A percentile compares a stretch with the other conserved stretches of the same genome.
Conservation (phyloP, 2,888 invertebrate species). For the Argynnis bischoffii region DNA sequence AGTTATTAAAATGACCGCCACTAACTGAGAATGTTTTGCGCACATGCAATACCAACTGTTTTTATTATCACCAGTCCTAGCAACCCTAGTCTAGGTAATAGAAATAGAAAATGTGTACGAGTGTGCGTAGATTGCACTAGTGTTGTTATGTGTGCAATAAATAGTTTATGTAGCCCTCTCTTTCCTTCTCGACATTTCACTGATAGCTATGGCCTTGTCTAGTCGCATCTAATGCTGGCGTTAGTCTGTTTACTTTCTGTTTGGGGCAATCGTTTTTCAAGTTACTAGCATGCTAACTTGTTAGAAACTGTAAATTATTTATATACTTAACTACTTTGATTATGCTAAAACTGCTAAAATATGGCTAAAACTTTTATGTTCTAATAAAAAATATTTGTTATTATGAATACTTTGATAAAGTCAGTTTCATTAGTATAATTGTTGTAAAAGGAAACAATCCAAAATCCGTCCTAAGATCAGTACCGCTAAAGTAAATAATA, state of each 20-base stretch:
- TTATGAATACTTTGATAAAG: no score
- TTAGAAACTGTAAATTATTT: slow-evolving; percentile 9
- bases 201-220: slow-evolving; percentile 82
- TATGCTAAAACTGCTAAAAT: not conserved
- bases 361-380: no score
- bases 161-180: slow-evolving; percentile 78
- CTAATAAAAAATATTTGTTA: no score
- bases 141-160: slow-evolving; percentile 78
- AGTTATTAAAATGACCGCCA: slow-evolving; percentile 6
- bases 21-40: slow-evolving; percentile 15
- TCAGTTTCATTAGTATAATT: no score
- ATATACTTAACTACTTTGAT: not conserved
- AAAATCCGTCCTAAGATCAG: no score
- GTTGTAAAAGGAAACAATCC: no score
- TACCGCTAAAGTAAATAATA: no score
- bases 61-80: slow-evolving; percentile 56
- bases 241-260: slow-evolving; percentile 68
- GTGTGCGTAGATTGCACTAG: slow-evolving; percentile 76
- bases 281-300: slow-evolving; percentile 54
- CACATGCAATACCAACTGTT: slow-evolving; percentile 44
- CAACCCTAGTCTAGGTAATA: slow-evolving; percentile 71
- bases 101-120: slow-evolving; percentile 72
- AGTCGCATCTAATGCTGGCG: slow-evolving; percentile 82
- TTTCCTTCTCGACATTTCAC: slow-evolving; percentile 82
- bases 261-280: slow-evolving; percentile 41